These are phyloP conservation scores for Ornithorhynchus anatinus DNA, from an alignment of 2,113 vertebrate species.

Conservation along the genomic window DNA sequence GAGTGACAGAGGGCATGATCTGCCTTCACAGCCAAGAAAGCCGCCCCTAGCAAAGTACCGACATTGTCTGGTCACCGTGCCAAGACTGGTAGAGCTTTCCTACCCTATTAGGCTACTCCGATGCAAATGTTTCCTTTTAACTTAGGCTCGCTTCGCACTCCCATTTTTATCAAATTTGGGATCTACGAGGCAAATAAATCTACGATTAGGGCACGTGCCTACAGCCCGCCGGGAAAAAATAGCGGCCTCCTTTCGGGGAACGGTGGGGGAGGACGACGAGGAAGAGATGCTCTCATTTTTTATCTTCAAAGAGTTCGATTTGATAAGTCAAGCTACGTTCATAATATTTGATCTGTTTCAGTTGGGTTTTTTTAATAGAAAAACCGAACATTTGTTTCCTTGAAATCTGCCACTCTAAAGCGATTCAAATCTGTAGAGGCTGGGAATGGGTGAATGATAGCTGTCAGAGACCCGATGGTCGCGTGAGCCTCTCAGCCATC, in stretches of 20 bases:
- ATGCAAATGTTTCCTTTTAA: neutral
- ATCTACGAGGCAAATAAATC: neutral
- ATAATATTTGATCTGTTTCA: neutral
- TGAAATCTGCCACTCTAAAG: neutral
- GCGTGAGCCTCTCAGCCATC: no score
- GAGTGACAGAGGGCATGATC: slow-evolving; percentile 95
- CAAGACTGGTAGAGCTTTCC: slow-evolving; percentile 68
- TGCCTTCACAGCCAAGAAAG: slow-evolving; percentile 81
- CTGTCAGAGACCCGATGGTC: no score
- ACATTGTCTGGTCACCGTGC: slow-evolving; percentile 74
- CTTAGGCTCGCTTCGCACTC: neutral
- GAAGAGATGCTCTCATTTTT: neutral
- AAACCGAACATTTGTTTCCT: neutral
- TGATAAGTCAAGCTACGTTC: no score
- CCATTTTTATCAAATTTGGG: neutral
- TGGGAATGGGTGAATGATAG: no score
- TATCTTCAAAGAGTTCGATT: neutral
- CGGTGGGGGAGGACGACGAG: neutral
- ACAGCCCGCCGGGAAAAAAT: neutral
- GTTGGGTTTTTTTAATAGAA: no score
- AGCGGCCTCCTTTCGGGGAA: neutral
- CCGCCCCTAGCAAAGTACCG: slow-evolving; percentile 73
- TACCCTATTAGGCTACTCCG: neutral
- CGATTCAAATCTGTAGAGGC: neutral
- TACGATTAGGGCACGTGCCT: neutral